phyloP scores from a whole-genome alignment of 1,140 invertebrate species.

The Drosophila sucinea region DNA sequence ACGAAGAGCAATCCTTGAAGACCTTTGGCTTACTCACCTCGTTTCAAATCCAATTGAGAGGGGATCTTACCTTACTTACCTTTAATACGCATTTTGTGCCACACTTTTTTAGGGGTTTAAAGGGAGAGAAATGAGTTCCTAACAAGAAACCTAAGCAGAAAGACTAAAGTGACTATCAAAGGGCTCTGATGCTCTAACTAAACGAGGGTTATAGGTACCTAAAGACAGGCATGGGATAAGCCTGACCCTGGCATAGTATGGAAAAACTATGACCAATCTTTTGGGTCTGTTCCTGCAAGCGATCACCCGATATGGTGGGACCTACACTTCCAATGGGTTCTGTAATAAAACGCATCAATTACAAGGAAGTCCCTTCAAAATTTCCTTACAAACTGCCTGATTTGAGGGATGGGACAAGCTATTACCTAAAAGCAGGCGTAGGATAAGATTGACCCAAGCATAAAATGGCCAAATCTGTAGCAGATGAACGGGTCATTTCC shows the following conservation, averaged over 20 bases:
- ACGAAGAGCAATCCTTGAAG: background rate
- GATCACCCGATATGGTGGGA: conserved; percentile 86
- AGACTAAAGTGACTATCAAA: conserved; percentile 85
- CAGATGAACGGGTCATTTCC: conserved; percentile 71
- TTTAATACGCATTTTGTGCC: conserved; percentile 52
- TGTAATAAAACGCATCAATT: conserved; percentile 63
- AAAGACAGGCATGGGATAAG: conserved; percentile 86
- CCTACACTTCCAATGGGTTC: conserved; percentile 88
- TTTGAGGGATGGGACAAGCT: conserved; percentile 2
- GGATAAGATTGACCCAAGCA: conserved; percentile 86
- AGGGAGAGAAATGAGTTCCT: conserved; percentile 25
- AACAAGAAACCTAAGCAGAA: conserved; percentile 85
- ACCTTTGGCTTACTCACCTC: conserved; percentile 29
- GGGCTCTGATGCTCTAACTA: background rate
- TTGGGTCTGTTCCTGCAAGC: conserved; percentile 84
- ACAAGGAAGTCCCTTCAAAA: background rate
- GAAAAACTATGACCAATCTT: conserved; percentile 82
- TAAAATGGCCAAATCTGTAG: conserved; percentile 83
- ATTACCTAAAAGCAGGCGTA: conserved; percentile 84
- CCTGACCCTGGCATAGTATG: conserved; percentile 86
- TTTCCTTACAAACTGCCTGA: conserved; percentile 14
- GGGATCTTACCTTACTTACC: conserved; percentile 49
- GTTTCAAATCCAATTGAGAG: background rate
- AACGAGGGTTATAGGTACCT: conserved; percentile 83
- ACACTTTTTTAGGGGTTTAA: conserved; percentile 28